phyloP scores from a whole-genome alignment of 2,113 vertebrate species.

The Lathamus discolor region DNA sequence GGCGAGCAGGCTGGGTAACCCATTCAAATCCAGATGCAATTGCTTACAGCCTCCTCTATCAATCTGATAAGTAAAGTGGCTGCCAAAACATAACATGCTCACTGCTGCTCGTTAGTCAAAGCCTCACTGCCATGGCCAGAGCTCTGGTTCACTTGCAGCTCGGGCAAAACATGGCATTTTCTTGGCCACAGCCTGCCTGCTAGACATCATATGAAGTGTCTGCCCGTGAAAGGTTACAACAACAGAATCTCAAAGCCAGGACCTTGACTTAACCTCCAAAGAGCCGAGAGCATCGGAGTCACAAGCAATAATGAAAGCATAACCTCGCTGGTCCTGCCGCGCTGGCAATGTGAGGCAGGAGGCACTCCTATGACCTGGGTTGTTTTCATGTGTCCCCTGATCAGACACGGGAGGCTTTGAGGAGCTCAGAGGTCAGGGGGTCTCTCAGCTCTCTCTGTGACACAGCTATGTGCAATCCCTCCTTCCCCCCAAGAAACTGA shows the following conservation, averaged over 20 bases:
- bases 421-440: not conserved
- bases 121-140: not conserved
- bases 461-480: not conserved
- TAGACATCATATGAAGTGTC: not conserved
- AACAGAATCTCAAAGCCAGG: constrained; percentile 49
- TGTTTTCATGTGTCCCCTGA: not conserved
- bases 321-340: not conserved
- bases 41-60: constrained; percentile 44
- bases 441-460: not conserved
- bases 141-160: not conserved
- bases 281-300: constrained; percentile 28
- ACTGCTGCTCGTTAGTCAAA: not conserved
- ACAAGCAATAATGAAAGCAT: constrained; percentile 46
- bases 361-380: not conserved
- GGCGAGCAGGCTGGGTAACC: constrained; percentile 55
- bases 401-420: not conserved
- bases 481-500: not conserved
- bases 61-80: constrained; percentile 38
- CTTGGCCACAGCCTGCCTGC: not conserved
- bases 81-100: not conserved
- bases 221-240: not conserved
- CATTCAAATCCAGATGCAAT: constrained; percentile 68
- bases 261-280: constrained; percentile 53
- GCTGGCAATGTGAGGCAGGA: constrained; percentile 8
- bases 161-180: not conserved